phyloP scores from a whole-genome alignment of 2,113 vertebrate species.

The Eira barbara region DNA sequence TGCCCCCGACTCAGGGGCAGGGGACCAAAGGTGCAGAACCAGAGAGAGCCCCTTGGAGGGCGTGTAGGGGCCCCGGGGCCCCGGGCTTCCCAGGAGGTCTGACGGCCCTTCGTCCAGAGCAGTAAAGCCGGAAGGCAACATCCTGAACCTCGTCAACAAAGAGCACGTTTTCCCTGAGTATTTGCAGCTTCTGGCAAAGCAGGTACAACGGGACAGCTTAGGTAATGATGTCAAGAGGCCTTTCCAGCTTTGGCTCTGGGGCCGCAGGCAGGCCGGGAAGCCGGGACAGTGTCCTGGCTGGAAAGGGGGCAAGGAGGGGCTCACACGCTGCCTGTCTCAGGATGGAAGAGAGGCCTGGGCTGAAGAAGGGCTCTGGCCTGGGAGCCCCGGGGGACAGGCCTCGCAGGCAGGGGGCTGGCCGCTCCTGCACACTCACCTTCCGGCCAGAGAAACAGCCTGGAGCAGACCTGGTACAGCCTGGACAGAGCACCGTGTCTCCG shows the following conservation, averaged over 20 bases:
- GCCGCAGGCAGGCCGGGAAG: background rate
- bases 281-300: background rate
- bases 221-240: slow-evolving; percentile 10
- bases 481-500: rapidly evolving
- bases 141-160: background rate
- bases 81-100: background rate
- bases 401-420: background rate
- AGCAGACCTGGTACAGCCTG: rapidly evolving
- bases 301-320: too few species aligned
- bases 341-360: background rate
- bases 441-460: background rate
- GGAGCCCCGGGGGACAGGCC: background rate
- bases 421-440: rapidly evolving
- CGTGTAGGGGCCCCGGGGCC: rapidly evolving
- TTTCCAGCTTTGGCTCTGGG: background rate
- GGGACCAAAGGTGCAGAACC: background rate
- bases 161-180: background rate
- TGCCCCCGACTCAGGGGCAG: background rate
- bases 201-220: background rate
- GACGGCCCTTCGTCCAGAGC: background rate
- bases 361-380: background rate
- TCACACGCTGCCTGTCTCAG: rapidly evolving
- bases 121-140: background rate
- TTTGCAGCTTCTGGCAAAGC: slow-evolving; percentile 22
- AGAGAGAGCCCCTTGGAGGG: rapidly evolving